A percentile compares a stretch with the other conserved stretches of the same genome.
phyloP scores from a whole-genome alignment of 2,797 vertebrate genomes.

The Sebastes matsubarae region DNA sequence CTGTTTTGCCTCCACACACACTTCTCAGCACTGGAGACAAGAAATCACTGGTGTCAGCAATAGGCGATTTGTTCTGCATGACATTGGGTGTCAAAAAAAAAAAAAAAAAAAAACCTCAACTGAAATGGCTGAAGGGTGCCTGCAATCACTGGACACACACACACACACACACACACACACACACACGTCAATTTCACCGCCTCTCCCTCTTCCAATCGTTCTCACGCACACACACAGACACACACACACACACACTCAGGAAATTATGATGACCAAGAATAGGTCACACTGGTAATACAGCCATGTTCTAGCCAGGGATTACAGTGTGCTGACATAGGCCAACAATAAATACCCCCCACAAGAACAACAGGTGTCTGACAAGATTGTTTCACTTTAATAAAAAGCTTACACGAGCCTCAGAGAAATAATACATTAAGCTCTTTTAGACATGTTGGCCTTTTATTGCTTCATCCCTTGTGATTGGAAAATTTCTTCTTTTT shows the following conservation, averaged over 20 bases:
- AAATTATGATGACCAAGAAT: constrained; percentile 73
- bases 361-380: constrained; percentile 77
- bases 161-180: constrained; percentile 13
- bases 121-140: constrained; percentile 58
- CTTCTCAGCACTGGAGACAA: constrained; percentile 60
- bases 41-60: constrained; percentile 76
- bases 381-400: constrained; percentile 77
- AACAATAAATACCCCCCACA: constrained; percentile 64
- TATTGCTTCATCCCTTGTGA: constrained; percentile 50
- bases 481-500: constrained; percentile 47
- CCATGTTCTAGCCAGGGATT: constrained; percentile 66
- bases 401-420: constrained; percentile 62
- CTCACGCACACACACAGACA: constrained; percentile 18
- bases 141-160: constrained; percentile 49
- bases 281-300: constrained; percentile 66
- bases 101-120: constrained; percentile 23
- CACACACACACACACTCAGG: constrained; percentile 28
- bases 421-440: constrained; percentile 71
- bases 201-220: constrained; percentile 5
- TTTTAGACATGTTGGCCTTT: constrained; percentile 60
- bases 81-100: constrained; percentile 66
- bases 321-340: constrained; percentile 64
- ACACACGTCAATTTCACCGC: constrained; percentile 23
- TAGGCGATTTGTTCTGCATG: constrained; percentile 72
- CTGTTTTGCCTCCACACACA: constrained; percentile 71